Evolutionary conservation across 2,113 vertebrate genomes (phyloP).

Genomic region (Noturus placidus): DNA sequence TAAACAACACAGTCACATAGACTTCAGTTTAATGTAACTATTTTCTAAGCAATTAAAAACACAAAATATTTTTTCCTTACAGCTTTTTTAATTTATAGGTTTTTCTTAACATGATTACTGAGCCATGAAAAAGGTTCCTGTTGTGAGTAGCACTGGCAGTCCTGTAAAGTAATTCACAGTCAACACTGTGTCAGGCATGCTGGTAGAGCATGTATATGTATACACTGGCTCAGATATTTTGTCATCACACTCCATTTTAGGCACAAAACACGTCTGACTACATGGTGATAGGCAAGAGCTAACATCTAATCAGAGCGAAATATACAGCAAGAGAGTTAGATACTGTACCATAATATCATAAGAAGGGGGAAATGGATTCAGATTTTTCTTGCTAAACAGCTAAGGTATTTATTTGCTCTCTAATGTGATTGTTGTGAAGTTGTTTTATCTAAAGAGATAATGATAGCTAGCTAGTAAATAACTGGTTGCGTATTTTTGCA

Average conservation of each 20-base stretch:
- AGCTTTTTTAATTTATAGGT: too few species aligned
- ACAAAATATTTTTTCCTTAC: too few species aligned
- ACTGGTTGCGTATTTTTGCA: background rate
- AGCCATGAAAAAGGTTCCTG: background rate
- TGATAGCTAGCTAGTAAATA: background rate
- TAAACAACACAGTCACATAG: background rate
- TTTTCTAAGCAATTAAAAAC: too few species aligned
- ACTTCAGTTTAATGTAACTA: background rate
- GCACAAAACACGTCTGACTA: background rate
- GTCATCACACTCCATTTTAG: background rate
- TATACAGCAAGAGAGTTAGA: background rate
- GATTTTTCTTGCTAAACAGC: background rate
- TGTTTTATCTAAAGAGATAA: background rate
- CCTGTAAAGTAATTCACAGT: background rate
- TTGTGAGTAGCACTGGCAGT: background rate
- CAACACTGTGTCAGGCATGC: background rate
- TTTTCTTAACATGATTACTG: too few species aligned
- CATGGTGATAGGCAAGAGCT: background rate
- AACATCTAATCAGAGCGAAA: background rate
- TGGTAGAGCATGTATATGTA: background rate
- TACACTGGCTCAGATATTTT: background rate
- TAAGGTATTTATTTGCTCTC: background rate
- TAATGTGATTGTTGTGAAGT: background rate
- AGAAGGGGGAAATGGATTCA: background rate
- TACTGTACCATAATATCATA: background rate